phyloP scores from a whole-genome alignment of 23 tunicate species.

The Botrylloides violaceus region DNA sequence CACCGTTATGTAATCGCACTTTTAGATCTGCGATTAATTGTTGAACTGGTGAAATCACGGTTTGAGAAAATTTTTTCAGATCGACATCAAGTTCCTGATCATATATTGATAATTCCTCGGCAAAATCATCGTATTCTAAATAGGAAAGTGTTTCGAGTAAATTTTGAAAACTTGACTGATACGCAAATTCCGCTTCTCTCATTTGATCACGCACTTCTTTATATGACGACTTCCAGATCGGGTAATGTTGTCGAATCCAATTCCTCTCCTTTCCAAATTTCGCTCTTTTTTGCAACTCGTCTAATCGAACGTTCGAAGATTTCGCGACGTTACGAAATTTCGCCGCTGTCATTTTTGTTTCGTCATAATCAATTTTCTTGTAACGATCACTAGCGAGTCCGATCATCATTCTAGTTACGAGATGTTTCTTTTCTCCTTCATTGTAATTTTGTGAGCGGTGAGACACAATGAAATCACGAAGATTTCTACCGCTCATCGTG shows the following conservation, averaged over 20 bases:
- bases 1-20: conserved; percentile 21
- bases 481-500: conserved; percentile 68
- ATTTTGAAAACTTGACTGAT: not conserved
- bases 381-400: conserved; percentile 64
- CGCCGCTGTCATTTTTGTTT: not conserved
- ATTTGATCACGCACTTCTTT: conserved; percentile 9
- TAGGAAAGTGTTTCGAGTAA: not conserved
- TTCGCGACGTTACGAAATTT: conserved; percentile 2
- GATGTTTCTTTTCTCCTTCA: conserved; percentile 54
- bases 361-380: conserved; percentile 16
- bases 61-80: conserved; percentile 43
- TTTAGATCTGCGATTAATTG: conserved; percentile 38
- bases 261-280: not conserved
- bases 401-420: conserved; percentile 45
- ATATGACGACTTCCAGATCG: conserved; percentile 8
- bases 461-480: conserved; percentile 37
- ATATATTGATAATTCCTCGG: conserved; percentile 10
- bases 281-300: conserved; percentile 2
- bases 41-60: conserved; percentile 45
- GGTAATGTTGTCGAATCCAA: conserved; percentile 10
- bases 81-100: conserved; percentile 21
- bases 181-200: conserved; percentile 8
- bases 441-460: conserved; percentile 49
- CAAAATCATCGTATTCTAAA: not conserved
- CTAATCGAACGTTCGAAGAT: not conserved